phyloP scores from a whole-genome alignment of 53 echinoderm and acorn worm species.

The Echinarachnius parma region DNA sequence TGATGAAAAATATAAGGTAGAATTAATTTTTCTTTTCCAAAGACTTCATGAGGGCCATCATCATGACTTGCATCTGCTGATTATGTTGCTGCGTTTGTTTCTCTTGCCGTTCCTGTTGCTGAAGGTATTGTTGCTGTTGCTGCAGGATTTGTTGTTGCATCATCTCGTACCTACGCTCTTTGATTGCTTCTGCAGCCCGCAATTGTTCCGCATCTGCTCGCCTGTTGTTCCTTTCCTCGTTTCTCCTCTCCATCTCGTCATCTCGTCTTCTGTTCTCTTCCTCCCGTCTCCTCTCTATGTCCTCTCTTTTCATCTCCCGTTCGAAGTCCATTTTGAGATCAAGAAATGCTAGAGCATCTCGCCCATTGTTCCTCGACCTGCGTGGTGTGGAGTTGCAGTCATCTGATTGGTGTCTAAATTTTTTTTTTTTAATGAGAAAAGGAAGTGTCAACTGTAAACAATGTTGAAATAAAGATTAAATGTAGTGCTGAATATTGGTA shows the following conservation, averaged over 20 bases:
- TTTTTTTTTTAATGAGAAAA: neutral
- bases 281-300: neutral
- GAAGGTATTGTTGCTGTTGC: neutral
- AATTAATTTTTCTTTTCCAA: conserved; percentile 5
- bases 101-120: neutral
- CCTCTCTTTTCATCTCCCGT: neutral
- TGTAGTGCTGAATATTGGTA: too few relatives aligned
- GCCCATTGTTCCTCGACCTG: neutral
- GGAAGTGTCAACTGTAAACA: neutral
- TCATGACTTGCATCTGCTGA: conserved; percentile 12
- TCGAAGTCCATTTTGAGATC: neutral
- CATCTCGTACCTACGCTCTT: neutral
- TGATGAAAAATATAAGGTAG: too few relatives aligned
- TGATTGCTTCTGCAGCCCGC: neutral
- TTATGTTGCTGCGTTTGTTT: conserved; percentile 6
- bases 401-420: neutral
- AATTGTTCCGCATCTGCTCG: neutral
- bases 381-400: neutral
- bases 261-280: neutral
- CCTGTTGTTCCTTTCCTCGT: too few relatives aligned
- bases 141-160: conserved; percentile 1
- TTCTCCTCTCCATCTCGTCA: too few relatives aligned
- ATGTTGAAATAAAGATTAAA: too few relatives aligned
- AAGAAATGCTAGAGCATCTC: neutral
- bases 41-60: conserved; percentile 1